phyloP scores from a whole-genome alignment of 2,113 vertebrate species.

The Loxodonta africana region DNA sequence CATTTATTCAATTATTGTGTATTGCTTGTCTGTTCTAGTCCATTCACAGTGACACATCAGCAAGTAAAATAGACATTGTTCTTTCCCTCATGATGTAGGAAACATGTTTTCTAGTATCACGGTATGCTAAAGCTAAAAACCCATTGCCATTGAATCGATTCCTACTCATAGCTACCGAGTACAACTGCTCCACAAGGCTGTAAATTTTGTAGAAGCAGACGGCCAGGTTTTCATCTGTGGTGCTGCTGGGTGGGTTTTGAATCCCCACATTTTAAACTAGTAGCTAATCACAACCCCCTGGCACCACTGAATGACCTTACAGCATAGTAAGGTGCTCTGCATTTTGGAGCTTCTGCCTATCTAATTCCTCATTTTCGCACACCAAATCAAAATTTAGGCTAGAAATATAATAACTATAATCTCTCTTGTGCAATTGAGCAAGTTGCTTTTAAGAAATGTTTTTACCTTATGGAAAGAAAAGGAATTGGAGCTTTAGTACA shows the following conservation, averaged over 20 bases:
- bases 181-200: no score
- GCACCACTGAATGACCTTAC: neutral
- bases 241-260: no score
- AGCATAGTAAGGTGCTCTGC: neutral
- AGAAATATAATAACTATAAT: neutral
- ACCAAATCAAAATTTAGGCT: neutral
- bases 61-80: neutral
- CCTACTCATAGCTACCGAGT: no score
- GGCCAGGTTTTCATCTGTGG: no score
- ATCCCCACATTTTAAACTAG: no score
- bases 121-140: neutral
- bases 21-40: neutral
- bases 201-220: no score
- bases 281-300: no score
- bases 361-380: constrained; percentile 18
- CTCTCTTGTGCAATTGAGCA: neutral
- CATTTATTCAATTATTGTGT: neutral
- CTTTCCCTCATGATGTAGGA: neutral
- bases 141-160: no score
- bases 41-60: neutral
- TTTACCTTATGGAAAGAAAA: neutral
- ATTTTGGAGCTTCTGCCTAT: neutral
- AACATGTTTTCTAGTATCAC: neutral
- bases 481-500: neutral
- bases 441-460: neutral